Evolutionary conservation across 23 tunicate species (phyloP), one percentile per base, ranked within the genome.

Genomic region (Trididemnum miniatum): DNA sequence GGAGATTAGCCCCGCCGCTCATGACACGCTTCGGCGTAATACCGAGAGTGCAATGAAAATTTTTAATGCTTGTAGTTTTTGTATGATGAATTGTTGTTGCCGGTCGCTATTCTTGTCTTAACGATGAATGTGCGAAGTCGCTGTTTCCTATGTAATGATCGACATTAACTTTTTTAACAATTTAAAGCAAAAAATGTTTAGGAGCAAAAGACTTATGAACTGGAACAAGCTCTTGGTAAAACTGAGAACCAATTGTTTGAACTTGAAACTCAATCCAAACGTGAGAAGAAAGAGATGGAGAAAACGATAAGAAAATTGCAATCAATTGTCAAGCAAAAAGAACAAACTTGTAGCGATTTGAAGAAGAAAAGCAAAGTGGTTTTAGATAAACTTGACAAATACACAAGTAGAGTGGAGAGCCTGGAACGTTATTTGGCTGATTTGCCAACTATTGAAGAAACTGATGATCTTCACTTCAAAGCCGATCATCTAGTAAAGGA

Each of bases 401-500:
- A 72, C 76, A 84, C 73, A 64, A 71, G 69, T 25, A 79, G 95
- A 1, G 89, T 89, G 12, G 86, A 89, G 65, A 84, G 89, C 34
- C 44, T 89, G 71, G 89, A 89, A 51, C 83, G 89, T 9, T 84
- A 89, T 63, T 36, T 89, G 0, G 86, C 88, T 59, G 95, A 80
- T 80, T 51, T 89, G 35, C 95, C 95, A 20, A 89, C 95, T 24
- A 60, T 82, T 24, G 92, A 88, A 29, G 92, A 88, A 76, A 82
- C 76, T 24, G 65, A 66, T 34, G 24, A 63, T 32, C 44, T 88
- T 24, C 75, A 82, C 35, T 44, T 49, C 25, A 80, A 86, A 32
- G 69, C 80, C n/a, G 83, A 75, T 30, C 32, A 32, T 24, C 77
- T 88, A 1, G 54, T 35, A 20, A 34, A 30, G 2, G 92, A 88